These are phyloP conservation scores for Drosophila greeni DNA, from an alignment of 2,888 invertebrate genomes.

Conservation along the genomic window DNA sequence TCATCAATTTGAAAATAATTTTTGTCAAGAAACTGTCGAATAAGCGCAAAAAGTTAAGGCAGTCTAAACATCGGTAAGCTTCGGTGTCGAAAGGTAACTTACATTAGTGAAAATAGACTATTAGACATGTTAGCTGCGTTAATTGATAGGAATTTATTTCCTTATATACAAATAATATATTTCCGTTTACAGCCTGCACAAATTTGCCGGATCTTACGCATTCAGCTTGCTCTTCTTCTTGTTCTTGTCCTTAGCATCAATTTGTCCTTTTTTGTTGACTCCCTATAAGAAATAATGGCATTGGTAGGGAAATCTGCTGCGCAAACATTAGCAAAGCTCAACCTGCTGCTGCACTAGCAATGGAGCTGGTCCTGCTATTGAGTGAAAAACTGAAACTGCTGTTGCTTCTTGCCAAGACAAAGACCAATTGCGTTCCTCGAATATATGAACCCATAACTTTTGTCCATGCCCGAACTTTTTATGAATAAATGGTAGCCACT, in stretches of 20 bases:
- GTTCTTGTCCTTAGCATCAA: neutral
- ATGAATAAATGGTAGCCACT: slow-evolving; percentile 61
- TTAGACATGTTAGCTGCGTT: too few species aligned
- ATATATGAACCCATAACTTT: slow-evolving; percentile 63
- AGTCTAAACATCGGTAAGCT: too few species aligned
- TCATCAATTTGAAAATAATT: too few species aligned
- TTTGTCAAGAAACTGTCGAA: too few species aligned
- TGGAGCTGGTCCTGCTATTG: neutral
- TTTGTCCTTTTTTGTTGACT: neutral
- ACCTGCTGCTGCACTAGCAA: neutral
- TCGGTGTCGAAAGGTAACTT: too few species aligned
- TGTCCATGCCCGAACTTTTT: slow-evolving; percentile 54
- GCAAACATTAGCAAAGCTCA: neutral
- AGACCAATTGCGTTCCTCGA: slow-evolving; percentile 56
- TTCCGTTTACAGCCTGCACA: neutral
- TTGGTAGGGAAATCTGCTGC: neutral
- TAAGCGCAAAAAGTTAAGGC: too few species aligned
- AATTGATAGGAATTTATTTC: too few species aligned
- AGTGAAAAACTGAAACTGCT: neutral
- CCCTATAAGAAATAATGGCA: neutral
- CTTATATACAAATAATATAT: too few species aligned
- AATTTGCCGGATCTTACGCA: neutral
- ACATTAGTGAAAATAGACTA: too few species aligned
- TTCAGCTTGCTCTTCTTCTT: neutral
- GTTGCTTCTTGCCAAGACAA: slow-evolving; percentile 17